A percentile compares a stretch with the other conserved stretches of the same genome.
Evolutionary conservation across 2,113 vertebrate genomes (phyloP).

Genomic region (Brevimyrus niger): DNA sequence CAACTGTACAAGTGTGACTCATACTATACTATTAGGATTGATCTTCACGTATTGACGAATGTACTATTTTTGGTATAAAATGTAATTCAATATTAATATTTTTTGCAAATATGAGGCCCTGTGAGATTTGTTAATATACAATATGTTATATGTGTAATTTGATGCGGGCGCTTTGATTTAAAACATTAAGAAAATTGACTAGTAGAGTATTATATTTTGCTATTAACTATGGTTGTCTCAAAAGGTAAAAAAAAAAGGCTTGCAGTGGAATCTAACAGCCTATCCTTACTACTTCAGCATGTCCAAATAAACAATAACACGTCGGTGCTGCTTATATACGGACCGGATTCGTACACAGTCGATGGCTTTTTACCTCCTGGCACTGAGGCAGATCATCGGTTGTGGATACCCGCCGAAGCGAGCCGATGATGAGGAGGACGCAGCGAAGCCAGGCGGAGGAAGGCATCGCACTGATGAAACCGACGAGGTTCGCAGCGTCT

Average conservation of each 20-base stretch:
- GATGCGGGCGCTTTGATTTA: background rate
- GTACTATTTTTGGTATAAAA: background rate
- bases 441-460: conserved; percentile 1
- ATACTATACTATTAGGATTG: background rate
- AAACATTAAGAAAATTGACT: background rate
- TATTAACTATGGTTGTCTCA: background rate
- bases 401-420: background rate
- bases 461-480: background rate
- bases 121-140: background rate
- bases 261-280: background rate
- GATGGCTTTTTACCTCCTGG: conserved; percentile 19
- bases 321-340: background rate
- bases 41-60: background rate
- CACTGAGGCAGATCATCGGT: conserved; percentile 19
- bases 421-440: conserved; percentile 1
- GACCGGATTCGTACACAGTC: background rate
- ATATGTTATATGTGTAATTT: background rate
- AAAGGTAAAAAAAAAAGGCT: background rate
- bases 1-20: background rate
- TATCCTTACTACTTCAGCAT: background rate
- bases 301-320: background rate
- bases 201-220: background rate
- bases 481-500: background rate
- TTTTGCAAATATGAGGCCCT: background rate
- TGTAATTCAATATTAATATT: background rate